Percentiles rank a stretch among this genome's conserved stretches.
phyloP scores from a whole-genome alignment of 2,113 vertebrate genomes.

The Zosterops japonicus region DNA sequence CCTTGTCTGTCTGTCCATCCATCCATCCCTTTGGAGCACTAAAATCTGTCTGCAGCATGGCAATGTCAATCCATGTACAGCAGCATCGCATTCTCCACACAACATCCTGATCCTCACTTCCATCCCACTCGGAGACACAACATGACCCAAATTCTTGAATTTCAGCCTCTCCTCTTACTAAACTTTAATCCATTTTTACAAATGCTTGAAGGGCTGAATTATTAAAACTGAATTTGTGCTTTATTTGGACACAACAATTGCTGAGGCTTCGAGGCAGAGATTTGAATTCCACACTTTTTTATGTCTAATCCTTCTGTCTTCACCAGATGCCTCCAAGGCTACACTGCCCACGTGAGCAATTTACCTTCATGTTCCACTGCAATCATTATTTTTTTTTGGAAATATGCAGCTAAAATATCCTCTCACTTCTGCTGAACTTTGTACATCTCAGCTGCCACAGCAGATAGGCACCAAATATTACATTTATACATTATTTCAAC shows the following conservation, averaged over 20 bases:
- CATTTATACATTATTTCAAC: not conserved
- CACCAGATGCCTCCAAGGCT: conserved; percentile 9
- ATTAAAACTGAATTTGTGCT: not conserved
- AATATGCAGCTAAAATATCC: not conserved
- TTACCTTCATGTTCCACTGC: not conserved
- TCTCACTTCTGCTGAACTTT: not conserved
- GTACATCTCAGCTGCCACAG: not conserved
- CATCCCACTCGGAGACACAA: not conserved
- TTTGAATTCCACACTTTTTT: not conserved
- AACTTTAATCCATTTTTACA: not conserved
- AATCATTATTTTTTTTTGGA: not conserved
- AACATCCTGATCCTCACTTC: not conserved
- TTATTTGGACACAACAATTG: not conserved
- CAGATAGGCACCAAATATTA: not conserved
- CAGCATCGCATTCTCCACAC: not conserved
- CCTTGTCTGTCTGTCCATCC: not conserved
- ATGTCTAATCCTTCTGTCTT: not conserved
- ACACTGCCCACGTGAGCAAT: not conserved
- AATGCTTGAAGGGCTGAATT: not conserved
- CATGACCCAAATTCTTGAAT: accelerated
- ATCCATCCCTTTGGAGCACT: not conserved
- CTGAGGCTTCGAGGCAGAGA: not conserved
- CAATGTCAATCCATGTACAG: not conserved
- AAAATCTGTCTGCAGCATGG: not conserved
- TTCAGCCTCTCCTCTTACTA: not conserved